These are phyloP conservation scores for Hephaestus fuliginosus DNA, from an alignment of 2,797 vertebrate species.

Conservation along the genomic window DNA sequence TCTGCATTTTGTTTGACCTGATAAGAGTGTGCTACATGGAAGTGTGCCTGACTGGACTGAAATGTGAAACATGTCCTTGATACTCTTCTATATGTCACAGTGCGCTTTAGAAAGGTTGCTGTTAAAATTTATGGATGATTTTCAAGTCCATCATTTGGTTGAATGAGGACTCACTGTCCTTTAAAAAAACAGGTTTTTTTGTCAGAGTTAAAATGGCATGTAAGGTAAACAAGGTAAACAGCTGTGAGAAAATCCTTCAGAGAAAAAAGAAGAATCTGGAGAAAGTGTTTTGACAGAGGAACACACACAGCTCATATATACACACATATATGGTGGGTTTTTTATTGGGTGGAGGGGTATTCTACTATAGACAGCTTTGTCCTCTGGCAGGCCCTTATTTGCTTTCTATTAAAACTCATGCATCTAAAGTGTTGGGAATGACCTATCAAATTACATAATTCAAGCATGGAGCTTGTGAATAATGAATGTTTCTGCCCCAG, in stretches of 20 bases:
- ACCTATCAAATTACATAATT: constrained; percentile 78
- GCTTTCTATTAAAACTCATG: constrained; percentile 52
- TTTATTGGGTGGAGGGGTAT: too few species aligned
- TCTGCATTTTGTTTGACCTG: constrained; percentile 19
- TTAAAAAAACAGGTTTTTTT: neutral
- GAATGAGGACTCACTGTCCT: neutral
- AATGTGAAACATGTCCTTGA: neutral
- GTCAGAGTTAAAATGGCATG: neutral
- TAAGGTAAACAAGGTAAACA: neutral
- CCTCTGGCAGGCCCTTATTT: constrained; percentile 43
- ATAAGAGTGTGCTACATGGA: neutral
- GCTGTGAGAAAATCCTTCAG: too few species aligned
- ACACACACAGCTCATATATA: neutral
- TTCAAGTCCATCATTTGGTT: neutral
- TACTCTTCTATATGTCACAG: neutral
- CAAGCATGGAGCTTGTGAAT: constrained; percentile 70
- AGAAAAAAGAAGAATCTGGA: neutral
- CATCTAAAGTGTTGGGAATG: constrained; percentile 58
- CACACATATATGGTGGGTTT: neutral
- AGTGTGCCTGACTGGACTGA: neutral
- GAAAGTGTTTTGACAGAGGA: neutral
- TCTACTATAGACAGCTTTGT: constrained; percentile 8
- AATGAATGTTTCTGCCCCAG: constrained; percentile 76
- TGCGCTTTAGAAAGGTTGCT: neutral
- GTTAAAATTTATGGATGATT: neutral